Conservation (phyloP, 2,113 vertebrate genomes). For the Drymodes brunneopygia region DNA sequence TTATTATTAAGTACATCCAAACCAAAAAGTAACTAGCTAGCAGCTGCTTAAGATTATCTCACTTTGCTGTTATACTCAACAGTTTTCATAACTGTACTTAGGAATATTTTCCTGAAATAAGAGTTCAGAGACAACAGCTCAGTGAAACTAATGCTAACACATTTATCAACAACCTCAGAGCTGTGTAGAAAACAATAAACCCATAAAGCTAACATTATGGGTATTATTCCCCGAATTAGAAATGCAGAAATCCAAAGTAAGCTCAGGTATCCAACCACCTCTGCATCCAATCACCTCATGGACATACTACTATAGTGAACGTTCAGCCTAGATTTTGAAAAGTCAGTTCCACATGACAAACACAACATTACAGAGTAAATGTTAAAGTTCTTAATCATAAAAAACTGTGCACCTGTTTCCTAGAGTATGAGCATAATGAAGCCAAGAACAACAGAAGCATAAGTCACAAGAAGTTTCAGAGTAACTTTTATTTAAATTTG, state of each 20-base stretch:
- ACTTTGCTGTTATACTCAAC: not conserved
- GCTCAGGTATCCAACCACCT: not conserved
- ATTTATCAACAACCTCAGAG: not conserved
- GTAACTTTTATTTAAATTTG: conserved; percentile 41
- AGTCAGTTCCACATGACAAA: not conserved
- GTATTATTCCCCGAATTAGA: not conserved
- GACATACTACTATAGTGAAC: not conserved
- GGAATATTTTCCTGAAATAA: not conserved
- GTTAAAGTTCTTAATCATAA: not conserved
- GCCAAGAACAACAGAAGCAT: conserved; percentile 44
- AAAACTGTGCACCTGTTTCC: conserved; percentile 33
- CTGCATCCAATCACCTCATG: not conserved
- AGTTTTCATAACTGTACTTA: not conserved
- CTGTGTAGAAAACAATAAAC: not conserved
- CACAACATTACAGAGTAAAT: not conserved
- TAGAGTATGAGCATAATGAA: not conserved
- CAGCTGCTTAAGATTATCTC: not conserved
- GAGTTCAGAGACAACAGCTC: not conserved
- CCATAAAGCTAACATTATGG: not conserved
- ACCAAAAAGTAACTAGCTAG: not conserved
- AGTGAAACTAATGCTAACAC: not conserved
- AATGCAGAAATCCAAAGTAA: not conserved
- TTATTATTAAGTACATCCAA: not conserved
- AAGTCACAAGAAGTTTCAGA: conserved; percentile 24
- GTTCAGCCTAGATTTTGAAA: not conserved